Conservation (phyloP, 2,888 invertebrate species). For the Masnerella sp. region DNA sequence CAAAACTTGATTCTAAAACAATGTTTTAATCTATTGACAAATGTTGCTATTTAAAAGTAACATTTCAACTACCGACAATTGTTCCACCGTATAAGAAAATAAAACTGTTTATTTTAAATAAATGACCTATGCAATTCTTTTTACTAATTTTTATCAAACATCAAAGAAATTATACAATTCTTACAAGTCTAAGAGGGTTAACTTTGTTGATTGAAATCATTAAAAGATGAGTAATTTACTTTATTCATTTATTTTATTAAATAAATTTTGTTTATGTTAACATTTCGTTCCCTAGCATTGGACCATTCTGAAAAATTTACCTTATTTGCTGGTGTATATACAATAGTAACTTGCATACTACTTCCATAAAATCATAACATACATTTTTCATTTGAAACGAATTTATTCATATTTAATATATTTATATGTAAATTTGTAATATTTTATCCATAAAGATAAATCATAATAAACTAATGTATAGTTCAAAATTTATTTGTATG, state of each 20-base stretch:
- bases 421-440: slow-evolving; percentile 3
- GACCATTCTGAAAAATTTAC: slow-evolving; percentile 32
- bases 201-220: too few relatives aligned
- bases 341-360: slow-evolving; percentile 28
- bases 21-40: slow-evolving; percentile 39
- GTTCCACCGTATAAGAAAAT: slow-evolving; percentile 27
- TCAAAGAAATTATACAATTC: too few relatives aligned
- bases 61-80: slow-evolving; percentile 25
- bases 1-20: slow-evolving; percentile 28
- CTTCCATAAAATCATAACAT: slow-evolving; percentile 21
- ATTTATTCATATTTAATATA: slow-evolving; percentile 1
- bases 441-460: background rate
- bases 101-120: slow-evolving; percentile 43
- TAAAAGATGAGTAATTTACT: background rate
- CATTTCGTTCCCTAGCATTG: slow-evolving; percentile 27
- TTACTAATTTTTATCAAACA: too few relatives aligned
- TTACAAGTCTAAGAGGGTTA: too few relatives aligned
- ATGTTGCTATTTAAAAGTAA: slow-evolving; percentile 16
- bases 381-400: slow-evolving; percentile 7
- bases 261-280: slow-evolving; percentile 40
- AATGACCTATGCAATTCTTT: too few relatives aligned
- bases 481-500: too few relatives aligned
- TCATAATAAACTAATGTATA: background rate
- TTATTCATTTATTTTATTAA: slow-evolving; percentile 44
- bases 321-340: slow-evolving; percentile 23